These are phyloP conservation scores for Sylvicola cinctus DNA, from an alignment of 2,888 invertebrate genomes.

Conservation along the genomic window DNA sequence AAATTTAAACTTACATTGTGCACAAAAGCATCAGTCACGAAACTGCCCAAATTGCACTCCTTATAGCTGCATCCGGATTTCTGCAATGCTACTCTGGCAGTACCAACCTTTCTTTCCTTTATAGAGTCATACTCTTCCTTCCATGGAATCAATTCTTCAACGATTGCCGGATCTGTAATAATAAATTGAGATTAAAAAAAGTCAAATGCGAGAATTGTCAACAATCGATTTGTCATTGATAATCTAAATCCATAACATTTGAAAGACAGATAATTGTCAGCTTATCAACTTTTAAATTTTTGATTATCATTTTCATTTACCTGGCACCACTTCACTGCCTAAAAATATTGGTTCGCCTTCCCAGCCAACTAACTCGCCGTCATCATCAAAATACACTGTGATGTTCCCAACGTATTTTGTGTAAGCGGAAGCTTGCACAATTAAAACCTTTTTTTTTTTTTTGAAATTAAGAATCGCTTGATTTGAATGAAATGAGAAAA, in stretches of 20 bases:
- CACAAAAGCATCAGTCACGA: slow-evolving; percentile 50
- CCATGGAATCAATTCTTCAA: slow-evolving; percentile 38
- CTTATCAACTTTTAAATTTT: neutral
- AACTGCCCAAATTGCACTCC: slow-evolving; percentile 57
- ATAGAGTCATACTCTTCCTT: slow-evolving; percentile 31
- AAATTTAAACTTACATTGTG: slow-evolving; percentile 33
- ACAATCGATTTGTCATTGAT: neutral
- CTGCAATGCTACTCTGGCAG: slow-evolving; percentile 33
- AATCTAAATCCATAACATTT: neutral
- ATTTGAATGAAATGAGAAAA: no score
- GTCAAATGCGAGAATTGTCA: neutral
- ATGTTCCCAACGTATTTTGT: slow-evolving; percentile 61
- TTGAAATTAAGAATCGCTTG: no score
- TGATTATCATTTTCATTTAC: slow-evolving; percentile 21
- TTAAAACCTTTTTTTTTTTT: slow-evolving; percentile 32
- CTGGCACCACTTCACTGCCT: slow-evolving; percentile 37
- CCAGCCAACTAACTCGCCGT: slow-evolving; percentile 42
- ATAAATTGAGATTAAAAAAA: slow-evolving; percentile 1
- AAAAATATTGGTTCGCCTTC: slow-evolving; percentile 54
- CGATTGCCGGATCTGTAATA: slow-evolving; percentile 33
- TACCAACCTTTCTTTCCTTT: slow-evolving; percentile 36
- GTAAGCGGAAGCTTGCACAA: slow-evolving; percentile 53
- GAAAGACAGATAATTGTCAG: neutral
- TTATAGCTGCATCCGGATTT: slow-evolving; percentile 29
- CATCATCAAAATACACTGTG: slow-evolving; percentile 43